Base-by-base conservation (phyloP, 2,888 invertebrate genomes). In the Cactoblastis cactorum region DNA sequence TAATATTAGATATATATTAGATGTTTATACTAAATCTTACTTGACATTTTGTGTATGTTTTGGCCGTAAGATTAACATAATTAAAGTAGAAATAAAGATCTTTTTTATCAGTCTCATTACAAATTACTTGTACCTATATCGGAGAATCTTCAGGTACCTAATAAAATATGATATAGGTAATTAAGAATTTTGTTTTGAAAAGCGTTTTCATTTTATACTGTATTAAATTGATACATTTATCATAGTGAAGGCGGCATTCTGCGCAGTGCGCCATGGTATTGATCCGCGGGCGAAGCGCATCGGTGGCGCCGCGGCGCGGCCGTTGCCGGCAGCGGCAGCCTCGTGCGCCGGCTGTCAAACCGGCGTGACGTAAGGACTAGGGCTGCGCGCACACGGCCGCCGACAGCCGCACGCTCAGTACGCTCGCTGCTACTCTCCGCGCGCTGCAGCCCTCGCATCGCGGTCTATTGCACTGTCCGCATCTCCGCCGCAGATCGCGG, bases 371-470 rank as follows among this genome's bases (percentile, higher is more conserved):
- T 83, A 81, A 80, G 67, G 53, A 70, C 65, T 73, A 77, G 78
- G 76, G 78, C 77, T 68, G 74, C 82, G 74, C 80, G 70, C 80
- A 81, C 74, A 75, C 83, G 79, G 79, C 75, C 60, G 67, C 69
- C 72, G 78, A 68, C 74, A 74, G 82, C 79, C 84, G 84, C 60
- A 61, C 64, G 80, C 58, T 74, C 63, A 76, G 75, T 79, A 78
- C 80, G 83, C 78, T 58, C 67, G 73, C 62, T 67, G 61, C 67
- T 65, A 59, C 69, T 67, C 59, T 69, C 64, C 62, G 56, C 57
- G 64, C 58, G 60, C 65, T 70, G 71, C 69, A 67, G 59, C 65
- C 65, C 54, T 64, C 62, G 71, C 61, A 53, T 52, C 56, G 55
- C 53, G 61, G 65, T 65, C 69, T 70, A 65, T 66, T 68, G 65